Conservation (phyloP, 2,797 vertebrate genomes). For the Acrossocheilus wenchowensis region DNA sequence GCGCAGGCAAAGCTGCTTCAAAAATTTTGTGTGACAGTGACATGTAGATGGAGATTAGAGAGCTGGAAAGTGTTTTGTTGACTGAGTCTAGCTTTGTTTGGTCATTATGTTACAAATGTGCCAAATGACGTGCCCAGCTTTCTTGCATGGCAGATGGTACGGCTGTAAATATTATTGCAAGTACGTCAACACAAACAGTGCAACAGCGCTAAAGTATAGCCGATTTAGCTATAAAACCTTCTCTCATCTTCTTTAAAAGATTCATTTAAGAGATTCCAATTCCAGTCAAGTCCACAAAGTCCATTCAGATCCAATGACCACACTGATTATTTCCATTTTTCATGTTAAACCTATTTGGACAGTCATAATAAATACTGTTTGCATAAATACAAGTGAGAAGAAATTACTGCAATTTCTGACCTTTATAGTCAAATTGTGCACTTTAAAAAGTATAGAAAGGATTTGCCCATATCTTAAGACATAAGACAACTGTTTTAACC, state of each 20-base stretch:
- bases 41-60: constrained; percentile 31
- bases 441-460: not conserved
- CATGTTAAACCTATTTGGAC: not conserved
- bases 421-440: not conserved
- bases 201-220: constrained; percentile 30
- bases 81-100: constrained; percentile 41
- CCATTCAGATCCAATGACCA: not conserved
- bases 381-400: not conserved
- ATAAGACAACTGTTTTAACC: constrained; percentile 70
- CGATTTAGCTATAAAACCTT: constrained; percentile 19
- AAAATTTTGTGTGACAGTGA: constrained; percentile 45
- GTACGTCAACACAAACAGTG: constrained; percentile 36
- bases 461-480: constrained; percentile 72
- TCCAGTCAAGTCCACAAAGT: constrained; percentile 13
- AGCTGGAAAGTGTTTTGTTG: constrained; percentile 33
- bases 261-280: not conserved
- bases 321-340: not conserved
- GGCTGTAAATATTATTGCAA: constrained; percentile 44
- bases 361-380: not conserved
- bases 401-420: not conserved
- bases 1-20: constrained; percentile 52
- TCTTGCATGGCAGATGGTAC: constrained; percentile 29
- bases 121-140: constrained; percentile 19
- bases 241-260: constrained; percentile 18
- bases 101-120: constrained; percentile 43